Evolutionary conservation across 1,140 invertebrate species (phyloP), one percentile per base, ranked within the genome.

Genomic region (Euura lappo): DNA sequence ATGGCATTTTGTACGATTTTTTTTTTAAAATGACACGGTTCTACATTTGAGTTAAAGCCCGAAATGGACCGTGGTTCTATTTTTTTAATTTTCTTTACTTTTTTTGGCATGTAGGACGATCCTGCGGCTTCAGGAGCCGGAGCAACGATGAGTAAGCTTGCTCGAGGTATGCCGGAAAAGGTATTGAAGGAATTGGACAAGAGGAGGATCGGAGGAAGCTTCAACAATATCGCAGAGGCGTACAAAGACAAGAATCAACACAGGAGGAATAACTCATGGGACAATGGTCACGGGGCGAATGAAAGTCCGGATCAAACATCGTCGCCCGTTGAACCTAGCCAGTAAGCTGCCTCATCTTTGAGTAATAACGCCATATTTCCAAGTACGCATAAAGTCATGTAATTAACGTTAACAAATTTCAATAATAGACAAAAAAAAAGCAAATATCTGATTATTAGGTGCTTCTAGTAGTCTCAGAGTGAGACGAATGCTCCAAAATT

Each of bases 131-230:
- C 71, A 47, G 70, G 72, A 43, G 65, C 65, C 7, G 69, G 46
- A 3, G 74, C 72, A 68, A 3, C 74, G 6, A 77, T n/a, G 47
- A 8, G 7, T 51, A n/a, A 81, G 69, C 72, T 78, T 74, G 73
- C 74, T 11, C 72, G 74, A 7, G 78, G 77, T 65, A 85, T 92
- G 71, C 90, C 90, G 2, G 87, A 90, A 60, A 88, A 90, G 13
- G 88, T 92, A 46, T 85, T 88, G 74, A 91, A 90, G 75, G 91
- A 92, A 81, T 77, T 92, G 46, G 89, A 91, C 71, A 91, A 89
- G 78, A 76, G 90, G 69, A 84, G 89, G 70, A 91, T 92, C 74
- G 89, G 90, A 5, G 88, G 85, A 4, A 88, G 86, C 70, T 81
- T 82, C 28, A 86, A 78, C 64, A 88, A 87, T 68, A 84, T 88